Evolutionary conservation across 35 echinoderm and acorn worm genomes (phyloP).

Genomic region (Patiria miniata): DNA sequence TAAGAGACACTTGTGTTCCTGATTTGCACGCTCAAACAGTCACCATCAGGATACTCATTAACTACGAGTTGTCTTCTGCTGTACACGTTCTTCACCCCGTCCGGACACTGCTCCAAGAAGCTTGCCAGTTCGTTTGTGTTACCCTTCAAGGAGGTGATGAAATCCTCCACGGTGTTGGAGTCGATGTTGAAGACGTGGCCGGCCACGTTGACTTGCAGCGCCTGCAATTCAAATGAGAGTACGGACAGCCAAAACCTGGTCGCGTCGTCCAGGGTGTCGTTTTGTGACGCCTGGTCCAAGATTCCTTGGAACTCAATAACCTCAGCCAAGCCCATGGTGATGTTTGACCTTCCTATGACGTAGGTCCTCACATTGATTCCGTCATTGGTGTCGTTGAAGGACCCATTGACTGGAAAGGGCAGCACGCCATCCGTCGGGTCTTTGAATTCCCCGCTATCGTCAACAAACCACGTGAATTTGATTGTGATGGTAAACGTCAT

Average conservation of each 20-base stretch:
- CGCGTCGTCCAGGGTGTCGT: constrained; percentile 14
- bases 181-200: constrained; percentile 13
- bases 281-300: background rate
- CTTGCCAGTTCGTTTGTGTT: background rate
- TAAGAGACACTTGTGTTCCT: constrained; percentile 29
- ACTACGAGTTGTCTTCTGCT: background rate
- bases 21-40: constrained; percentile 45
- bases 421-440: background rate
- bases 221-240: constrained; percentile 37
- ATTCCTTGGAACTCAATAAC: constrained; percentile 32
- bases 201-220: constrained; percentile 27
- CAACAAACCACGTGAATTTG: background rate
- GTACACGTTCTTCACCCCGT: constrained; percentile 15
- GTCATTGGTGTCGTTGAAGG: background rate
- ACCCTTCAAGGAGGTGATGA: constrained; percentile 13
- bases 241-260: constrained; percentile 49
- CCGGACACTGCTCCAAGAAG: constrained; percentile 14
- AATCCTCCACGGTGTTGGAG: background rate
- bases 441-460: background rate
- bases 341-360: background rate
- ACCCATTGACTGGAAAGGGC: background rate
- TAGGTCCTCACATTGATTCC: background rate
- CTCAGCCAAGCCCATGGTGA: background rate
- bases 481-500: constrained; percentile 1
- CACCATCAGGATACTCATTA: background rate